Conservation (phyloP, 2,113 vertebrate species). For the Heterochromis multidens region DNA sequence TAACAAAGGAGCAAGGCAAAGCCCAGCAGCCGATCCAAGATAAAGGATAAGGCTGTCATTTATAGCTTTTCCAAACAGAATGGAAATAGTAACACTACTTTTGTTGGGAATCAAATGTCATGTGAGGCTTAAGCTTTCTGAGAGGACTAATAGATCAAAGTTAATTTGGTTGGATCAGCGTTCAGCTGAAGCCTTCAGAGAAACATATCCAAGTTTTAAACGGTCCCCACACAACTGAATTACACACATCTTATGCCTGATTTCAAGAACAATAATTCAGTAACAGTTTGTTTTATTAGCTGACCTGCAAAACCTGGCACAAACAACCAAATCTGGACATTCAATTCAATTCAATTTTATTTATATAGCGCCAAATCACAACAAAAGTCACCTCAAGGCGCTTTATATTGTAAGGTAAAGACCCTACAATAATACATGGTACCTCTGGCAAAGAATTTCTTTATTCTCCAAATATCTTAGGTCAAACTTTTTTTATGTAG, state of each 20-base stretch:
- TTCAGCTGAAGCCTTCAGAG: not conserved
- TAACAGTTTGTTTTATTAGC: not conserved
- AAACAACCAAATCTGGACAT: not conserved
- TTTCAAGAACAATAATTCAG: not conserved
- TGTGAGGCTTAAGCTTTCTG: not conserved
- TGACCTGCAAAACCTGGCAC: not conserved
- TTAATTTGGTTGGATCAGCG: not conserved
- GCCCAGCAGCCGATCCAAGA: not conserved
- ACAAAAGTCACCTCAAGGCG: too few species aligned
- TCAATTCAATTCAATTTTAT: too few species aligned
- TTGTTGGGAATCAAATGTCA: not conserved
- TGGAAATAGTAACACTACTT: not conserved
- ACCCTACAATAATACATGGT: too few species aligned
- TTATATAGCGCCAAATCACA: too few species aligned
- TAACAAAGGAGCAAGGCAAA: not conserved
- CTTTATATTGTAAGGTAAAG: too few species aligned
- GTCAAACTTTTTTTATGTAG: not conserved
- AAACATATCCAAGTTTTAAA: not conserved
- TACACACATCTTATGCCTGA: not conserved
- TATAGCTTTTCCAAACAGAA: not conserved
- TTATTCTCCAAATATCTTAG: not conserved
- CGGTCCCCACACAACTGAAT: not conserved
- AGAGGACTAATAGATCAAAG: not conserved
- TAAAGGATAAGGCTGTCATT: not conserved
- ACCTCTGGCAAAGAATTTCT: not conserved